phyloP scores from a whole-genome alignment of 2,797 vertebrate species.

The Alfaro cultratus region DNA sequence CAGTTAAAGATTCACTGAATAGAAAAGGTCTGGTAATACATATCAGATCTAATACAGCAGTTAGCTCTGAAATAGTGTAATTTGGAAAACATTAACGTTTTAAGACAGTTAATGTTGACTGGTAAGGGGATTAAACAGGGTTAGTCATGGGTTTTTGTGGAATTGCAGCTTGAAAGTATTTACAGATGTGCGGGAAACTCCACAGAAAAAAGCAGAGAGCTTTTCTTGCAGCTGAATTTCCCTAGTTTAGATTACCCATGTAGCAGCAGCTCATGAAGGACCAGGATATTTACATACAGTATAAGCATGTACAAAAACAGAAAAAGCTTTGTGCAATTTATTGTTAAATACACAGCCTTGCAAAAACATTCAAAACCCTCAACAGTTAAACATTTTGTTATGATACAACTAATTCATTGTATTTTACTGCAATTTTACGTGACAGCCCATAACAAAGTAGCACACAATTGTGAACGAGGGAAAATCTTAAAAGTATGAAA shows the following conservation, averaged over 20 bases:
- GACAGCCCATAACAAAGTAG: neutral
- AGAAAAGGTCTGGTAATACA: conserved; percentile 5
- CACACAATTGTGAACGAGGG: neutral
- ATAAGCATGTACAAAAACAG: conserved; percentile 16
- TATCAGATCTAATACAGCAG: conserved; percentile 2
- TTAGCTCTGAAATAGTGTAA: conserved; percentile 25
- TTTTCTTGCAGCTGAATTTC: conserved; percentile 51
- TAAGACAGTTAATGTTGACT: conserved; percentile 45
- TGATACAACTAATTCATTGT: neutral
- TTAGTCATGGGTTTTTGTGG: conserved; percentile 60
- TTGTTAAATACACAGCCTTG: neutral
- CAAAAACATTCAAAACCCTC: neutral
- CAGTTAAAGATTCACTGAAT: neutral
- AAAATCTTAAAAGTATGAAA: neutral
- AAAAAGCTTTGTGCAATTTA: conserved; percentile 3
- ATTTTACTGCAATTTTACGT: neutral
- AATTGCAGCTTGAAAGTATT: conserved; percentile 63
- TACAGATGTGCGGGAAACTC: conserved; percentile 63
- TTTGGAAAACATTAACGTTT: conserved; percentile 4
- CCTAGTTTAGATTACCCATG: conserved; percentile 33
- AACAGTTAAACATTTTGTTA: neutral
- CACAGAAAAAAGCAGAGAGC: conserved; percentile 33
- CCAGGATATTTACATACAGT: conserved; percentile 33
- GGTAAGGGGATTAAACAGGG: conserved; percentile 59
- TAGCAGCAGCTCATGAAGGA: conserved; percentile 30